Conservation (phyloP, 2,113 vertebrate genomes). For the Gopherus flavomarginatus region DNA sequence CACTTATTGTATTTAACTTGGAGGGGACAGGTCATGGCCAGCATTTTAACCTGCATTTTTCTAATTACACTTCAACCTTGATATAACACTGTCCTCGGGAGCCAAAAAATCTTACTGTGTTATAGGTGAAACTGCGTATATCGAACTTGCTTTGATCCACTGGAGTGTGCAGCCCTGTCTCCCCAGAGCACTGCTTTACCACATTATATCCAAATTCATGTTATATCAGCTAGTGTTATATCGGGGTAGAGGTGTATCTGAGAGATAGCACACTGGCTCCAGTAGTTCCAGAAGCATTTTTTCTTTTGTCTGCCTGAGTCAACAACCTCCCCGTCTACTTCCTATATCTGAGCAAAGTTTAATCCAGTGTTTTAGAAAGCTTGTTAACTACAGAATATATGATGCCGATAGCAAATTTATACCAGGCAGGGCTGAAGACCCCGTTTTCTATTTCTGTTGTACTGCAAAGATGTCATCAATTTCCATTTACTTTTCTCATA, state of each 20-base stretch:
- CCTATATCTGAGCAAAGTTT: neutral
- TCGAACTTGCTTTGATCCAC: no score
- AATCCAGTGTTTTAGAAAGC: neutral
- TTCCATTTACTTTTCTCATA: neutral
- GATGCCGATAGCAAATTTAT: neutral
- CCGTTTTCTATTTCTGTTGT: neutral
- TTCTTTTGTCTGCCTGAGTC: neutral
- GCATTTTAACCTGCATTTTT: neutral
- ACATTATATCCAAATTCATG: no score
- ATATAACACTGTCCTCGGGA: no score
- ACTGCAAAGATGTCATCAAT: neutral
- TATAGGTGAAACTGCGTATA: no score
- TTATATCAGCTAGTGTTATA: no score
- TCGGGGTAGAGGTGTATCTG: neutral
- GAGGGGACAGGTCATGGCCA: neutral
- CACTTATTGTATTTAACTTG: neutral
- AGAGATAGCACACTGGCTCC: neutral
- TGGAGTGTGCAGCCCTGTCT: no score
- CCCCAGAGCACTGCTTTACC: no score
- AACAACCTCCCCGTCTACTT: neutral
- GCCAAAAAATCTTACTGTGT: no score
- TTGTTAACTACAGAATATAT: neutral
- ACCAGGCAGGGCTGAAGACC: neutral
- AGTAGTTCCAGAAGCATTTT: neutral
- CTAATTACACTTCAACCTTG: neutral